A percentile compares a stretch with the other conserved stretches of the same genome.
phyloP scores from a whole-genome alignment of 2,888 invertebrate genomes.

The Napeogenes inachia region DNA sequence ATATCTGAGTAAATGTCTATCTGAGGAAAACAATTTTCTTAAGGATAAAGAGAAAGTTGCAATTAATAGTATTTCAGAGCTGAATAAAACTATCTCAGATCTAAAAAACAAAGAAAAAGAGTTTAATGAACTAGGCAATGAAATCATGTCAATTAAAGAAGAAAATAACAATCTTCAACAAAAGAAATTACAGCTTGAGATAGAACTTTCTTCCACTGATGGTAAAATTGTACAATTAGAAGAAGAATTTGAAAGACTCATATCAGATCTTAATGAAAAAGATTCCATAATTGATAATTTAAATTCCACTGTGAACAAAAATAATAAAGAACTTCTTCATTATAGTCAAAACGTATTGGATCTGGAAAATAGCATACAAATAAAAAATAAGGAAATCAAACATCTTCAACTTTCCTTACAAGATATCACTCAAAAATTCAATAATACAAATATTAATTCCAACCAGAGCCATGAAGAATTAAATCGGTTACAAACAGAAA shows the following conservation, averaged over 20 bases:
- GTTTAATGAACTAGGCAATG: constrained; percentile 42
- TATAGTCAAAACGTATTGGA: constrained; percentile 44
- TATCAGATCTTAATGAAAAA: constrained; percentile 61
- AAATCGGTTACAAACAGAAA: constrained; percentile 44
- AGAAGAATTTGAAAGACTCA: constrained; percentile 57
- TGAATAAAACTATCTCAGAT: constrained; percentile 42
- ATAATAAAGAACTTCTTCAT: constrained; percentile 40
- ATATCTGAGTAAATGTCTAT: constrained; percentile 35
- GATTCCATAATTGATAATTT: constrained; percentile 55
- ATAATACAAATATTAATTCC: constrained; percentile 35
- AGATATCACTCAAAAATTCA: constrained; percentile 40
- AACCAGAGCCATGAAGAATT: constrained; percentile 47
- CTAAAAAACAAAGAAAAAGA: constrained; percentile 43
- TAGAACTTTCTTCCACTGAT: constrained; percentile 51
- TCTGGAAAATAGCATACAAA: constrained; percentile 42
- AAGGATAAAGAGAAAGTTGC: constrained; percentile 36
- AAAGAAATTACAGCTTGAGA: constrained; percentile 47
- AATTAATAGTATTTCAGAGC: constrained; percentile 32
- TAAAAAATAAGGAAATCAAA: constrained; percentile 54
- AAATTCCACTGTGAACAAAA: constrained; percentile 45
- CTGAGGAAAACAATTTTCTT: constrained; percentile 39
- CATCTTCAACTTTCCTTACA: constrained; percentile 43
- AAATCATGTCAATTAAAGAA: constrained; percentile 43
- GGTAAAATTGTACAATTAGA: constrained; percentile 58
- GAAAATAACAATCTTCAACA: constrained; percentile 48